phyloP scores from a whole-genome alignment of 2,888 invertebrate genomes.

The Phaedon cochleariae region DNA sequence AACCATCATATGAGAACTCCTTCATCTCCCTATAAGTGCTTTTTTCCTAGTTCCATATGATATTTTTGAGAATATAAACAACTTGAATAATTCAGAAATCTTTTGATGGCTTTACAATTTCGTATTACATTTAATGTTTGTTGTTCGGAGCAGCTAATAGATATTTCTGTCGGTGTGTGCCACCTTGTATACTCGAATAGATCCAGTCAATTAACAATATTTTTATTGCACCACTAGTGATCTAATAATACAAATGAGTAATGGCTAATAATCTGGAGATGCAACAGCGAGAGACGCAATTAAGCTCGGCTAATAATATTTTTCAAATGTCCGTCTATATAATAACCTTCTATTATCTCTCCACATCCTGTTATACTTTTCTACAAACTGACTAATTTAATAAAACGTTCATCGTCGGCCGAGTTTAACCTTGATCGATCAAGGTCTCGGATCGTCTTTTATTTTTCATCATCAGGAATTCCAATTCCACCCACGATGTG shows the following conservation, averaged over 20 bases:
- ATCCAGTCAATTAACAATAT: neutral
- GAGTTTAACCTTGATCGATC: conserved; percentile 27
- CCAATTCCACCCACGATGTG: conserved; percentile 18
- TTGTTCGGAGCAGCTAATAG: too few relatives aligned
- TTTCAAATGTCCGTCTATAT: neutral
- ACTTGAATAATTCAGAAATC: too few relatives aligned
- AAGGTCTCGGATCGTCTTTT: conserved; percentile 32
- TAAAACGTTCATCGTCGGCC: conserved; percentile 31
- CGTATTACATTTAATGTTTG: too few relatives aligned
- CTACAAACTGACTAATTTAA: conserved; percentile 46
- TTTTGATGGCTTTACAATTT: too few relatives aligned
- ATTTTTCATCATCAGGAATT: conserved; percentile 26
- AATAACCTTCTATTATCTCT: conserved; percentile 32
- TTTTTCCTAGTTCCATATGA: too few relatives aligned
- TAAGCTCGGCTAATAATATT: neutral
- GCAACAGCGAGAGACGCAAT: neutral
- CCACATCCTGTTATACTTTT: conserved; percentile 50
- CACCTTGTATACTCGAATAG: too few relatives aligned
- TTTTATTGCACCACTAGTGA: neutral
- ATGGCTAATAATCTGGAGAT: neutral
- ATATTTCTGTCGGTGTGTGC: too few relatives aligned
- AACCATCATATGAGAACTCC: too few relatives aligned
- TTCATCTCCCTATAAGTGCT: too few relatives aligned
- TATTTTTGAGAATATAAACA: too few relatives aligned
- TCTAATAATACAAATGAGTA: neutral